These are phyloP conservation scores for Schizaphis graminum DNA, from an alignment of 2,888 invertebrate species.

Conservation along the genomic window DNA sequence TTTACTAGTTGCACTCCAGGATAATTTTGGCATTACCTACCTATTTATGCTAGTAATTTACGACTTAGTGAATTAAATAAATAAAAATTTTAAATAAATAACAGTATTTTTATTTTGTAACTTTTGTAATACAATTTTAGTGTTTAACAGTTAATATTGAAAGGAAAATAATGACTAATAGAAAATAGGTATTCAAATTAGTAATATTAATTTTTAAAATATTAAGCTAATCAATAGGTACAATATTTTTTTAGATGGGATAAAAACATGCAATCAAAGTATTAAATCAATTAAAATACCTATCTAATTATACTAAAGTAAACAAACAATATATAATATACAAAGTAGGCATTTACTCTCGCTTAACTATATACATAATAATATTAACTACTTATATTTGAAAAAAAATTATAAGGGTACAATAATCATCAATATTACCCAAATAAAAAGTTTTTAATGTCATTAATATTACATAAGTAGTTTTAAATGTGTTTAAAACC, in stretches of 20 bases:
- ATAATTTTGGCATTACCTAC: neutral
- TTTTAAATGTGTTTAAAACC: neutral
- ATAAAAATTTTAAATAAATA: too few relatives aligned
- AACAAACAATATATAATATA: neutral
- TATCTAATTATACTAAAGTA: neutral
- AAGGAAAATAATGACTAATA: neutral
- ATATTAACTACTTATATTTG: neutral
- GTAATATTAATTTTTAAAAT: neutral
- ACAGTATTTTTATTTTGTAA: too few relatives aligned
- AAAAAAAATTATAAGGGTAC: conserved; percentile 39
- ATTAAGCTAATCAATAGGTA: neutral
- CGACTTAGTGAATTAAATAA: too few relatives aligned
- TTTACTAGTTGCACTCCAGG: neutral
- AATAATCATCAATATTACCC: conserved; percentile 35
- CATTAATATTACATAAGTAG: neutral
- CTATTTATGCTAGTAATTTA: neutral
- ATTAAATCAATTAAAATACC: neutral
- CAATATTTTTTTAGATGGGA: neutral
- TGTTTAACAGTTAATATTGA: too few relatives aligned
- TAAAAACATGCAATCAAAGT: neutral
- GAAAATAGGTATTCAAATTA: neutral
- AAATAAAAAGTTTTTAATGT: neutral
- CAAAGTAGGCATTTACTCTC: neutral
- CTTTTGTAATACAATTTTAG: too few relatives aligned
- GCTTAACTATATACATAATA: neutral